phyloP scores from a whole-genome alignment of 2,113 vertebrate species.

The Oncorhynchus clarkii region DNA sequence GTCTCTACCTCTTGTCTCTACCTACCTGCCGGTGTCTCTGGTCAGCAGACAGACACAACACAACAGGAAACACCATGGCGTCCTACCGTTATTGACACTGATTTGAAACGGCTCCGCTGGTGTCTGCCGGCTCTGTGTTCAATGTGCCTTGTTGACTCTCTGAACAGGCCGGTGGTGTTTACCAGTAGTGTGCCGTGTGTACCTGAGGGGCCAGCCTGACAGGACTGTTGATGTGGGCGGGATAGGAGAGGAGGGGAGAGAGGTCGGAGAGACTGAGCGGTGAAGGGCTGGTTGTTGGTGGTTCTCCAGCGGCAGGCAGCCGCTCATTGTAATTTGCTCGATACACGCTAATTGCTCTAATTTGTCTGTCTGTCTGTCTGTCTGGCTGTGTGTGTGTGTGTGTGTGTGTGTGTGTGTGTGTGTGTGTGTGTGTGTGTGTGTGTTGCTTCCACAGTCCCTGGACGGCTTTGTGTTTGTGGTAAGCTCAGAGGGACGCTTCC shows the following conservation, averaged over 20 bases:
- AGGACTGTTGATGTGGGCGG: too few species aligned
- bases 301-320: constrained; percentile 42
- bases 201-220: too few species aligned
- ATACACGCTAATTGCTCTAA: constrained; percentile 72
- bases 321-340: constrained; percentile 71
- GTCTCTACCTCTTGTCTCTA: constrained; percentile 42
- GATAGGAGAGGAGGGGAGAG: too few species aligned
- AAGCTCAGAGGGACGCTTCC: constrained; percentile 88
- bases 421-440: constrained; percentile 45
- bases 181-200: too few species aligned
- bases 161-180: too few species aligned
- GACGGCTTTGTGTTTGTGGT: constrained; percentile 90
- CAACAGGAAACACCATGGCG: neutral
- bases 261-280: constrained; percentile 22
- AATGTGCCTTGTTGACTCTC: too few species aligned
- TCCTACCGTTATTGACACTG: constrained; percentile 50
- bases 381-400: constrained; percentile 20
- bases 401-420: constrained; percentile 43
- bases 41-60: neutral
- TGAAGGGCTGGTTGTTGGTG: constrained; percentile 63
- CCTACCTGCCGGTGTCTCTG: constrained; percentile 19
- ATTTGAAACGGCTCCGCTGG: constrained; percentile 49
- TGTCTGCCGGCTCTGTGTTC: too few species aligned
- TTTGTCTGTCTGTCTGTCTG: constrained; percentile 71
- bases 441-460: constrained; percentile 76